Conservation (phyloP, 2,797 vertebrate genomes). For the Acanthornis magna region DNA sequence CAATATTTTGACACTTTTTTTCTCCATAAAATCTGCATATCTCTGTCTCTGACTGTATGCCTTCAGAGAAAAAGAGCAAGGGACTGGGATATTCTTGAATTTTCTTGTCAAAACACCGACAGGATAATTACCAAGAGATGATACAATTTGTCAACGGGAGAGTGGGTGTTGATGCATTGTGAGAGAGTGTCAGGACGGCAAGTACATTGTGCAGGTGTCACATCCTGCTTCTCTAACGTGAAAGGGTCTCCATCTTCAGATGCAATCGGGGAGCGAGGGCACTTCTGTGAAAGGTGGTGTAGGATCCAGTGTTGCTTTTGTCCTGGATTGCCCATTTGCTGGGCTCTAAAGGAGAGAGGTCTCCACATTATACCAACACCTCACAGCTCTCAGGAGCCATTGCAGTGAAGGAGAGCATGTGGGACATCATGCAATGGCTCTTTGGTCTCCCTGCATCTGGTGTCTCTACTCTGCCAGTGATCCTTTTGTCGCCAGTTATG, state of each 20-base stretch:
- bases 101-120: neutral
- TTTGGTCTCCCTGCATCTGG: neutral
- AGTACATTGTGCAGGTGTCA: neutral
- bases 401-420: neutral
- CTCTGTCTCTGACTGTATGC: neutral
- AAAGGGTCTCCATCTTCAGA: neutral
- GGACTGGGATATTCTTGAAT: neutral
- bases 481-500: neutral
- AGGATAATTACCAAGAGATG: neutral
- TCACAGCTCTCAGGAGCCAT: accelerated
- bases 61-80: constrained; percentile 35
- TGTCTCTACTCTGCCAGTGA: neutral
- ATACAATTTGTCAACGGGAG: neutral
- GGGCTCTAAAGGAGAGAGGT: neutral
- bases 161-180: neutral
- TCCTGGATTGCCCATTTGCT: neutral
- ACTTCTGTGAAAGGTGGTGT: neutral
- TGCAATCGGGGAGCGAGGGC: accelerated
- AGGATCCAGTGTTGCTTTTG: neutral
- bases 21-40: neutral
- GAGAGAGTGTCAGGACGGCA: neutral
- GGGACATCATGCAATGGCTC: accelerated
- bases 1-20: constrained; percentile 43
- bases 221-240: neutral
- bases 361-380: accelerated